Evolutionary conservation across 2,113 vertebrate species (phyloP).

Genomic region (Asarcornis scutulata): DNA sequence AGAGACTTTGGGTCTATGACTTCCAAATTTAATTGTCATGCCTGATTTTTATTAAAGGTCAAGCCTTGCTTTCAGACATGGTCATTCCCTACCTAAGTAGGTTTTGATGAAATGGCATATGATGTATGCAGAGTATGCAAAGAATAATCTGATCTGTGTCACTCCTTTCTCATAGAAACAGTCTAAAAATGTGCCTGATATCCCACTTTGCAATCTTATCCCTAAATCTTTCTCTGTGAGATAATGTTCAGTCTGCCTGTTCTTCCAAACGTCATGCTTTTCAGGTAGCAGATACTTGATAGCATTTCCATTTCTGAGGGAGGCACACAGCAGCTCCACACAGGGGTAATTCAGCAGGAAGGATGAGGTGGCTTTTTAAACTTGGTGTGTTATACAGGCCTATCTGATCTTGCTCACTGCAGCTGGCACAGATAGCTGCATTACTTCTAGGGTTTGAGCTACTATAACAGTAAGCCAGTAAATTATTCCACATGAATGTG

Average conservation of each 20-base stretch:
- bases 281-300: neutral
- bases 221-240: neutral
- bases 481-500: neutral
- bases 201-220: neutral
- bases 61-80: accelerated
- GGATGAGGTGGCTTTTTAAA: neutral
- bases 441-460: neutral
- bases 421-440: neutral
- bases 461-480: neutral
- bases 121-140: neutral
- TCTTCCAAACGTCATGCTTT: neutral
- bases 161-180: neutral
- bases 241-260: neutral
- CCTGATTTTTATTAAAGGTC: neutral
- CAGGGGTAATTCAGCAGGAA: neutral
- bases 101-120: neutral
- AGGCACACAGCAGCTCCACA: neutral
- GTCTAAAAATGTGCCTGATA: neutral
- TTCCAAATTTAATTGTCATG: neutral
- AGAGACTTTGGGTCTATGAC: neutral
- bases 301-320: neutral
- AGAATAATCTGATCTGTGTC: neutral
- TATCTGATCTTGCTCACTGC: neutral
- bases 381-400: neutral
- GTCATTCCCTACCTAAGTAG: neutral